Base-by-base conservation (phyloP, 2,888 invertebrate species). In the Polietes domitor region DNA sequence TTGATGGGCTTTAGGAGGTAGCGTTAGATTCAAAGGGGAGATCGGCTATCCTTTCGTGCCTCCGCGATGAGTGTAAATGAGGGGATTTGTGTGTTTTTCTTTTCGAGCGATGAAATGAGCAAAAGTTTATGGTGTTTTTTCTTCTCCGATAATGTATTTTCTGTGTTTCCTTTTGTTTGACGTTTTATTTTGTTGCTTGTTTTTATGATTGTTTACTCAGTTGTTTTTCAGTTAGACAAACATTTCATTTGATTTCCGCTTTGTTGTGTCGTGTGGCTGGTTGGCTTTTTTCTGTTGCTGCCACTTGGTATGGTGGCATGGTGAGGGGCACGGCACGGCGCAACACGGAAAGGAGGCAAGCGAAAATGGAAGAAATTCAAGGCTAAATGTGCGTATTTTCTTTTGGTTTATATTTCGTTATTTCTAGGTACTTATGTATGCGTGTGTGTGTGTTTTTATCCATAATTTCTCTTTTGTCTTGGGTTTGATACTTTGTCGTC, bases 331-430 rank as follows among this genome's bases (percentile, higher is more conserved):
- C 17, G 61, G 12, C 6, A 61, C 32, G 32, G 32, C 5, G n/a
- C n/a, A 17, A 50, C 19, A 37, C 41, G 65, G 21, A 37, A 65
- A 1, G 41, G 10, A 63, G 65, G 65, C 37, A 65, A 41, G 65
- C 12, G 58, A 24, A 58, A 58, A 58, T 19, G 12, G 19, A 24
- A 21, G 68, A 41, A 68, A 43, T 76, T 77, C 80, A 80, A 77
- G 80, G 80, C 70, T 80, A 80, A 73, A 37, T 77, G 55, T 61
- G 65, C 65, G 65, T 77, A 21, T 72, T 63, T 68, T 65, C 15
- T 71, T 32, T 58, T 55, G 9, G 5, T 65, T 28, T 50, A 19
- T 61, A 6, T 37, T 65, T 76, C 37, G 53, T 55, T 24, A 17
- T 53, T 72, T 37, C n/a, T 12, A 17, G 4, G 17, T 53, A 37